These are phyloP conservation scores for Ischnus inquisitorius DNA, from an alignment of 2,888 invertebrate genomes.

Conservation along the genomic window DNA sequence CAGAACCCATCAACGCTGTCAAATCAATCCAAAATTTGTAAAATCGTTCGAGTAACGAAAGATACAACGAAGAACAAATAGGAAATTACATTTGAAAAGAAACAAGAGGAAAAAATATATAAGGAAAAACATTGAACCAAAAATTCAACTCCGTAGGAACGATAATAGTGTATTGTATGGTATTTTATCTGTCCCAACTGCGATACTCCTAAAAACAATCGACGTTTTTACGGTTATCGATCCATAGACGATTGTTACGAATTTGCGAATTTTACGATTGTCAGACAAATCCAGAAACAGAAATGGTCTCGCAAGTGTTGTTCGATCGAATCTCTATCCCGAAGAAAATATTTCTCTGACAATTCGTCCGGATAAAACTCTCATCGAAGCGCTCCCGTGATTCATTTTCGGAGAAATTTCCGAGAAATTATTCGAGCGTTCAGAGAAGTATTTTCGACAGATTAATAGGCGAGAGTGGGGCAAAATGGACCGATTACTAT, in stretches of 20 bases:
- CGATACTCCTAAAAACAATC: slow-evolving; percentile 75
- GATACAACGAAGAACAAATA: neutral
- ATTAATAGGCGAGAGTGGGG: no score
- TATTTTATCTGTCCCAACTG: slow-evolving; percentile 74
- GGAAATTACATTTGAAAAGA: neutral
- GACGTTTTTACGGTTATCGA: slow-evolving; percentile 22
- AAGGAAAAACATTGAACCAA: neutral
- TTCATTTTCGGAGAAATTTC: no score
- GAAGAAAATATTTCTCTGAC: no score
- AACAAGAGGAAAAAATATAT: neutral
- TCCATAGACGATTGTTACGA: slow-evolving; percentile 36
- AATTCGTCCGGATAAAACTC: no score
- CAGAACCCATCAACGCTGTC: neutral
- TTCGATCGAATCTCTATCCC: slow-evolving; percentile 5
- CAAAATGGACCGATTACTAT: no score
- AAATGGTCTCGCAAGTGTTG: neutral
- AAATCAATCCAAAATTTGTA: slow-evolving; percentile 16
- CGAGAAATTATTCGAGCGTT: no score
- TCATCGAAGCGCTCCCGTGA: no score
- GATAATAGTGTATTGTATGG: slow-evolving; percentile 75
- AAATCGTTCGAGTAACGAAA: slow-evolving; percentile 12
- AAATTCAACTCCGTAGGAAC: slow-evolving; percentile 75
- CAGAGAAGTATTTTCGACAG: no score
- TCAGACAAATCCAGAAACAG: slow-evolving; percentile 4
- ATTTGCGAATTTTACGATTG: slow-evolving; percentile 38